Conservation (phyloP, 1,140 invertebrate genomes). For the Calycopis cecrops region DNA sequence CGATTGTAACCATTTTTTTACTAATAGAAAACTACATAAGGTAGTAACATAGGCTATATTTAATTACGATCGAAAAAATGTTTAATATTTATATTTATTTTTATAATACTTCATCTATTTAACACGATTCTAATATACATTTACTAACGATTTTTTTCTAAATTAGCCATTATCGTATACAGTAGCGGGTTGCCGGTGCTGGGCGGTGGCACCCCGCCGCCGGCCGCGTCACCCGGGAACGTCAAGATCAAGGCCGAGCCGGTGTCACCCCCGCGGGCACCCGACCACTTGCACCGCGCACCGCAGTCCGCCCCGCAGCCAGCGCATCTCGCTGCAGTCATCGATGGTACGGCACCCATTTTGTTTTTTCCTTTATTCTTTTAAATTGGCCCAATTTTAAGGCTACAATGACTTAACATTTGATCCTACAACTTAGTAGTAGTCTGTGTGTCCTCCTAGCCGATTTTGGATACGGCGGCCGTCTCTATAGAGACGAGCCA, state of each 20-base stretch:
- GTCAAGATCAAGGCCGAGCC: slow-evolving; percentile 97
- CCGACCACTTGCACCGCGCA: slow-evolving; percentile 71
- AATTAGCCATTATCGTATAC: slow-evolving; percentile 20
- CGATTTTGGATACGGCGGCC: too few relatives aligned
- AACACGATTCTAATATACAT: neutral
- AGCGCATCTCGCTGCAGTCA: slow-evolving; percentile 68
- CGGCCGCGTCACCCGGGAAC: slow-evolving; percentile 86
- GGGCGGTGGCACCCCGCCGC: slow-evolving; percentile 88
- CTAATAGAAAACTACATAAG: too few relatives aligned
- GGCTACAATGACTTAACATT: too few relatives aligned
- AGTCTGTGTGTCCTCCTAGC: too few relatives aligned
- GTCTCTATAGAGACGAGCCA: too few relatives aligned
- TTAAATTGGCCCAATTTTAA: neutral
- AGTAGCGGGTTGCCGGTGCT: slow-evolving; percentile 85
- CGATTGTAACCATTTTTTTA: too few relatives aligned
- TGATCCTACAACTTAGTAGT: too few relatives aligned
- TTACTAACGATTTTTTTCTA: slow-evolving; percentile 5
- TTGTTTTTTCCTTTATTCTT: slow-evolving; percentile 40
- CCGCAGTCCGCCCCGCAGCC: slow-evolving; percentile 65
- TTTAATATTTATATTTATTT: too few relatives aligned
- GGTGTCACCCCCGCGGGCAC: slow-evolving; percentile 87
- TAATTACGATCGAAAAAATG: too few relatives aligned
- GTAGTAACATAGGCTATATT: too few relatives aligned
- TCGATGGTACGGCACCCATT: slow-evolving; percentile 48
- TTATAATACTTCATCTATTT: too few relatives aligned